Conservation (phyloP, 2,113 vertebrate genomes). For the Brevimyrus niger region DNA sequence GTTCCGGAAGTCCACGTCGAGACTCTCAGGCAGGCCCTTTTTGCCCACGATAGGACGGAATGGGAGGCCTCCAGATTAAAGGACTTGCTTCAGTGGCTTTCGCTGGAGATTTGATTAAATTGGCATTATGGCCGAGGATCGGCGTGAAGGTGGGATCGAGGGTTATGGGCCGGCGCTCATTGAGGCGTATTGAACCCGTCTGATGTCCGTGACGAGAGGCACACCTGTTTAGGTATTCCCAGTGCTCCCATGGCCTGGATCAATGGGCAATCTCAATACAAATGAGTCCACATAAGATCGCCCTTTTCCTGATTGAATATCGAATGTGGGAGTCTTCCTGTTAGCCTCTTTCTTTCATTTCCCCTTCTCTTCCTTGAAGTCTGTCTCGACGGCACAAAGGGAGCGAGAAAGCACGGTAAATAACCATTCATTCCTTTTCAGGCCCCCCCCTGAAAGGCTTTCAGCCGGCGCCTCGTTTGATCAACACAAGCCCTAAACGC, state of each 20-base stretch:
- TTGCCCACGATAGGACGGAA: not conserved
- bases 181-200: not conserved
- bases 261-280: constrained; percentile 19
- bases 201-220: not conserved
- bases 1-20: not conserved
- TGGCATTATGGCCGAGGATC: not conserved
- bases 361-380: not conserved
- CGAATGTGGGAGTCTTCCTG: constrained; percentile 15
- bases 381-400: not conserved
- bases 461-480: not conserved
- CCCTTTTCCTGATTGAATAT: constrained; percentile 33
- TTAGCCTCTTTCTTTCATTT: not conserved
- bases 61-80: not conserved
- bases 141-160: constrained; percentile 5
- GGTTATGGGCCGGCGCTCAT: not conserved
- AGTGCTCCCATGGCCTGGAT: not conserved
- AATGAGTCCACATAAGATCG: constrained; percentile 11
- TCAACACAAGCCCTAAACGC: not conserved
- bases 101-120: constrained; percentile 17
- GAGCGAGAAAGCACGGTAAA: not conserved
- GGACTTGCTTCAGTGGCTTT: not conserved
- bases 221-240: constrained; percentile 8
- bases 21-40: not conserved
- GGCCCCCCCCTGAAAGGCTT: constrained; percentile 10
- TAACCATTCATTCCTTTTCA: constrained; percentile 16